phyloP scores from a whole-genome alignment of 2,888 invertebrate species.

The Hypsopygia costalis region DNA sequence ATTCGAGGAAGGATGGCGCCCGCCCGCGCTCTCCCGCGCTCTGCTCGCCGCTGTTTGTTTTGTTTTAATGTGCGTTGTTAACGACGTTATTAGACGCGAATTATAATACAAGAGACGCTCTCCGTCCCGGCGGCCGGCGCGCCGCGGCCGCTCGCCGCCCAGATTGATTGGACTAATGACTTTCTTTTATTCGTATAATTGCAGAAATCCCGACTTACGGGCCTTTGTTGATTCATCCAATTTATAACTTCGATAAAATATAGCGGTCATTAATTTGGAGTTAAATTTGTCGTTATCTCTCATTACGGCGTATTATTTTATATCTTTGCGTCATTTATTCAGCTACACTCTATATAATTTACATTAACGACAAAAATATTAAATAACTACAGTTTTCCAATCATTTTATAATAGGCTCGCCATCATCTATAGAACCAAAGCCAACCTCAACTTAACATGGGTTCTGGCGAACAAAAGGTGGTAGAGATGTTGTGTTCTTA shows the following conservation, averaged over 20 bases:
- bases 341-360: not conserved
- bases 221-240: slow-evolving; percentile 42
- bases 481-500: no score
- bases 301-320: slow-evolving; percentile 13
- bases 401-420: no score
- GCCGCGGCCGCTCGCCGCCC: slow-evolving; percentile 20
- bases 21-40: slow-evolving; percentile 51
- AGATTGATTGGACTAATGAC: slow-evolving; percentile 73
- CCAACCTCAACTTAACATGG: no score
- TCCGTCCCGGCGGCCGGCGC: slow-evolving; percentile 29
- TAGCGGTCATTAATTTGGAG: slow-evolving; percentile 45
- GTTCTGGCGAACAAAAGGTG: no score
- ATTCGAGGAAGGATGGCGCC: slow-evolving; percentile 80
- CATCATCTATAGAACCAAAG: no score
- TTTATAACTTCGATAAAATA: slow-evolving; percentile 54
- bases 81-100: slow-evolving; percentile 77
- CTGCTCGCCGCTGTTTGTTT: slow-evolving; percentile 69
- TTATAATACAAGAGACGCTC: slow-evolving; percentile 55
- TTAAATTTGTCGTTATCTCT: slow-evolving; percentile 17
- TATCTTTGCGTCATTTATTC: slow-evolving; percentile 9
- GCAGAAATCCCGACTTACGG: slow-evolving; percentile 60
- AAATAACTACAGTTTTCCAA: no score
- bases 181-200: slow-evolving; percentile 70
- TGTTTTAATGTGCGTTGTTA: slow-evolving; percentile 79
- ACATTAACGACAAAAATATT: no score